Percentiles rank a stretch among this genome's conserved stretches.
Conservation (phyloP, 2,888 invertebrate genomes). For the Oligia fasciuncula region DNA sequence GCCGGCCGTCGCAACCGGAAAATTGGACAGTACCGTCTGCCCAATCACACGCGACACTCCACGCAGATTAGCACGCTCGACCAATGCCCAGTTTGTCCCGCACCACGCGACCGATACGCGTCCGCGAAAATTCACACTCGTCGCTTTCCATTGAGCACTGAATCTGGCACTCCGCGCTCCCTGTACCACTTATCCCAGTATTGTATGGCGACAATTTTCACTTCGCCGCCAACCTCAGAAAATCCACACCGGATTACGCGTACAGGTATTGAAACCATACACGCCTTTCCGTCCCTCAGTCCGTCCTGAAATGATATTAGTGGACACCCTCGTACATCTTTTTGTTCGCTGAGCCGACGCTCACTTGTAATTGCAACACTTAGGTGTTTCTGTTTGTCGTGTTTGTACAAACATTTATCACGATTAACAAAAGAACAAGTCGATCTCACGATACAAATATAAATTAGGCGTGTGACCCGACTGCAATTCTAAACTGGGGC, state of each 20-base stretch:
- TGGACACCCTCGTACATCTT: slow-evolving; percentile 75
- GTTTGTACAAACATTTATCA: slow-evolving; percentile 64
- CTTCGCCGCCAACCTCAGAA: slow-evolving; percentile 68
- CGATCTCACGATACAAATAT: slow-evolving; percentile 49
- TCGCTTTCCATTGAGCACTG: slow-evolving; percentile 82
- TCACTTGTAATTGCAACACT: slow-evolving; percentile 63
- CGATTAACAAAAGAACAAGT: slow-evolving; percentile 54
- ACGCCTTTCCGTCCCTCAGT: slow-evolving; percentile 82
- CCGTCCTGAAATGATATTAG: slow-evolving; percentile 81
- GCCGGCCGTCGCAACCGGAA: slow-evolving; percentile 84
- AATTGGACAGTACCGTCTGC: slow-evolving; percentile 88
- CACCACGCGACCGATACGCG: slow-evolving; percentile 71
- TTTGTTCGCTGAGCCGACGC: slow-evolving; percentile 57
- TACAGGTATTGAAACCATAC: slow-evolving; percentile 79
- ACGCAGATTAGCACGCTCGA: slow-evolving; percentile 88
- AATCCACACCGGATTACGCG: slow-evolving; percentile 72
- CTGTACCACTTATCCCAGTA: slow-evolving; percentile 76
- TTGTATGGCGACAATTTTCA: slow-evolving; percentile 76
- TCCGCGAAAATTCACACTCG: slow-evolving; percentile 80
- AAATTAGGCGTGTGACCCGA: slow-evolving; percentile 69
- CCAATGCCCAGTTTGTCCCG: slow-evolving; percentile 79
- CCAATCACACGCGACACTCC: slow-evolving; percentile 89
- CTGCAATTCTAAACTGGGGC: slow-evolving; percentile 72
- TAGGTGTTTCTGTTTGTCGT: slow-evolving; percentile 51
- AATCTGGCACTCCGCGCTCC: slow-evolving; percentile 68